phyloP scores from a whole-genome alignment of 1,140 invertebrate genomes.

The Eumeta japonica region DNA sequence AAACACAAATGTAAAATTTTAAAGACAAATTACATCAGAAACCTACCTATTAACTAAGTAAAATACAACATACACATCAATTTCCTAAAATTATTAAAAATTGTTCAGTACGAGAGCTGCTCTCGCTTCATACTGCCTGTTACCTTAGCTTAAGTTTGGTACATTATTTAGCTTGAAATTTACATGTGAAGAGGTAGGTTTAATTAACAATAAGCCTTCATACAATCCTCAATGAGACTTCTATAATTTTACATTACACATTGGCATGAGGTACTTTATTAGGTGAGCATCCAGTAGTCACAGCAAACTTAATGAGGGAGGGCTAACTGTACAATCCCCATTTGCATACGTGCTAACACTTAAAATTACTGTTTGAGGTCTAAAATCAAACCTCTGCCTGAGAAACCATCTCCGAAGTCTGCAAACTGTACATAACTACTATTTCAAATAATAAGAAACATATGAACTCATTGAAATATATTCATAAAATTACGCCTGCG shows the following conservation, averaged over 20 bases:
- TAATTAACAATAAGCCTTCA: conserved; percentile 41
- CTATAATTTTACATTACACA: conserved; percentile 52
- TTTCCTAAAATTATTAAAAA: conserved; percentile 55
- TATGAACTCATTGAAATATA: conserved; percentile 16
- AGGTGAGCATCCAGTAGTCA: conserved; percentile 51
- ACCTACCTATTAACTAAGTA: conserved; percentile 59
- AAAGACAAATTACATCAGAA: conserved; percentile 59
- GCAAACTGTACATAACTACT: conserved; percentile 29
- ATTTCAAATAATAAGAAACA: conserved; percentile 25
- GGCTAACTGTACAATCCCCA: conserved; percentile 58
- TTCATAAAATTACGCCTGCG: no score
- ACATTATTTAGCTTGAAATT: conserved; percentile 56
- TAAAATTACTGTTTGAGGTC: conserved; percentile 53
- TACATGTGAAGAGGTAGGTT: conserved; percentile 59
- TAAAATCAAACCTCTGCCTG: conserved; percentile 44
- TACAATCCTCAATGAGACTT: conserved; percentile 34
- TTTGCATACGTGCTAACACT: conserved; percentile 55
- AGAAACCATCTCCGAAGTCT: conserved; percentile 50
- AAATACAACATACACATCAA: conserved; percentile 60
- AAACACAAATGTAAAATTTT: conserved; percentile 59
- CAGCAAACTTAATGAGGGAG: conserved; percentile 56
- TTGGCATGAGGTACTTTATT: conserved; percentile 41
- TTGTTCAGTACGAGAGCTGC: conserved; percentile 29
- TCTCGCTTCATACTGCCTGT: conserved; percentile 23
- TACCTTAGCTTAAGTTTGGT: conserved; percentile 53